Percentiles rank a stretch among this genome's conserved stretches.
Conservation (phyloP, 2,888 invertebrate genomes). For the Cynaeus angustus region DNA sequence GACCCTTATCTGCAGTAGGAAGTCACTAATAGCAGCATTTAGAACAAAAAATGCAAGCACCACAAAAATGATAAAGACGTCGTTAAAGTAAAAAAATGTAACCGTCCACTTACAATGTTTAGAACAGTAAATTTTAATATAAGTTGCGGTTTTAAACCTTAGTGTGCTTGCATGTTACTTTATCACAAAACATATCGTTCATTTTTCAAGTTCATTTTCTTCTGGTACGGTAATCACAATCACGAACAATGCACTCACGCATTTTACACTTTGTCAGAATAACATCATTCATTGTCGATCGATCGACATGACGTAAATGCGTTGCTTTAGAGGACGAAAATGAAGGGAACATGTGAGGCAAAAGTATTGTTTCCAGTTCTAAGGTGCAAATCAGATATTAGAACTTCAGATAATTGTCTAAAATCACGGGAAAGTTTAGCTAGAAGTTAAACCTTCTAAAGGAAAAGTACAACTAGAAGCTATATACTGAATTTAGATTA, state of each 20-base stretch:
- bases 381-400: too few species aligned
- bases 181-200: neutral
- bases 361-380: too few species aligned
- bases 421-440: too few species aligned
- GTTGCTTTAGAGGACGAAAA: too few species aligned
- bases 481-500: too few species aligned
- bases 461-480: too few species aligned
- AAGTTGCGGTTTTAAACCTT: neutral
- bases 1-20: constrained; percentile 46
- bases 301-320: too few species aligned
- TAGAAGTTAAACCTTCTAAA: too few species aligned
- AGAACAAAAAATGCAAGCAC: constrained; percentile 14
- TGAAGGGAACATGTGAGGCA: too few species aligned
- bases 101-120: too few species aligned
- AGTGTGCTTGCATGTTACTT: neutral
- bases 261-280: neutral
- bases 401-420: too few species aligned
- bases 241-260: neutral
- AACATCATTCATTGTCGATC: too few species aligned
- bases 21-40: constrained; percentile 41
- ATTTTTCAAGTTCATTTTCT: neutral
- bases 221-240: neutral
- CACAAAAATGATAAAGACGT: constrained; percentile 11
- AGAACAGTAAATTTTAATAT: neutral
- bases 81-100: neutral